Percentiles rank a stretch among this genome's conserved stretches.
Conservation (phyloP, 2,797 vertebrate genomes). For the Pithecia hirsuta region DNA sequence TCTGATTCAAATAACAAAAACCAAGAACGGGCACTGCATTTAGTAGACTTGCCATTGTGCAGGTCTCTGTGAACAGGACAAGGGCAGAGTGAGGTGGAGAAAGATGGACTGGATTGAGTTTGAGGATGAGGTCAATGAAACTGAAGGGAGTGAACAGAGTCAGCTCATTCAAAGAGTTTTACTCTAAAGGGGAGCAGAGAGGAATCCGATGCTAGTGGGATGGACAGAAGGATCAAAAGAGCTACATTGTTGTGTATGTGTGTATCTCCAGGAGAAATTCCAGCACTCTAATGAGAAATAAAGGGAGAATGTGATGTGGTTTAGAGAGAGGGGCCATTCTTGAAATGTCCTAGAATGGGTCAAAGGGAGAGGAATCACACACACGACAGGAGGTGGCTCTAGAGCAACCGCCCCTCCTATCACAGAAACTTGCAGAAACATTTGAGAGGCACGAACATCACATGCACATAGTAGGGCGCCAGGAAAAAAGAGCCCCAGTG, state of each 20-base stretch:
- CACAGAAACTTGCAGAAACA: neutral
- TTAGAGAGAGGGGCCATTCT: neutral
- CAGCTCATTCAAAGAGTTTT: neutral
- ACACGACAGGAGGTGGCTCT: neutral
- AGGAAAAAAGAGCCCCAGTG: neutral
- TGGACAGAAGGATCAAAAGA: neutral
- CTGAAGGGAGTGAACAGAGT: rapidly evolving
- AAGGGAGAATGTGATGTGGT: neutral
- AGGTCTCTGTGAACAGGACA: neutral
- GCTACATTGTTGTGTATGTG: neutral
- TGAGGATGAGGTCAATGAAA: neutral
- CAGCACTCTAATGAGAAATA: neutral
- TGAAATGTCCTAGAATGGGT: neutral
- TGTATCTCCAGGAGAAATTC: neutral
- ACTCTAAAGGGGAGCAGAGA: neutral
- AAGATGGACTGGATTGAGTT: rapidly evolving
- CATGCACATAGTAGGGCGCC: rapidly evolving
- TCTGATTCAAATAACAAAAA: neutral
- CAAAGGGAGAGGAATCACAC: neutral
- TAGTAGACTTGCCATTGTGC: rapidly evolving
- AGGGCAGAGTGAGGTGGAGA: rapidly evolving
- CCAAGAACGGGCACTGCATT: neutral
- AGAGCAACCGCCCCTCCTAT: neutral
- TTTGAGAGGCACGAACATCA: neutral
- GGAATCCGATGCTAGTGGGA: rapidly evolving